These are phyloP conservation scores for Argynnis bischoffii DNA, from an alignment of 2,888 invertebrate genomes.

Conservation along the genomic window DNA sequence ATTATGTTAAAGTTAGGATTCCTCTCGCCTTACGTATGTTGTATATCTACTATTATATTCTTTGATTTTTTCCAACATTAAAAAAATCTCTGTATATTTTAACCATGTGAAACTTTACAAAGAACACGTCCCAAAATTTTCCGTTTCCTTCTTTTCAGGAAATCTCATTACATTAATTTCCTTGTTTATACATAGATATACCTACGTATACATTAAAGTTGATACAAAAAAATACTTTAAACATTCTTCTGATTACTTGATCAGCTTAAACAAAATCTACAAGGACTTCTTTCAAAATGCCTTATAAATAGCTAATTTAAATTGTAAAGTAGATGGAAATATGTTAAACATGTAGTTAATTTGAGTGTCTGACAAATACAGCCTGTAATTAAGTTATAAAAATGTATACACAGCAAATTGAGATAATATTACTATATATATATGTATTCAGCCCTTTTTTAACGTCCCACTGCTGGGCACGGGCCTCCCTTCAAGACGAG, in stretches of 20 bases:
- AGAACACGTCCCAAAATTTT: too few species aligned
- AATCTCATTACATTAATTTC: too few species aligned
- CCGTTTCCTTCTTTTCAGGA: too few species aligned
- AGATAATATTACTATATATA: conserved; percentile 10
- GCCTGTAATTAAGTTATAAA: conserved; percentile 10
- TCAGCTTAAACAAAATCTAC: too few species aligned
- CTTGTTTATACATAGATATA: not conserved
- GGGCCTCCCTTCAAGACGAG: too few species aligned
- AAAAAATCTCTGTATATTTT: not conserved
- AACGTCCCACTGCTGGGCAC: too few species aligned
- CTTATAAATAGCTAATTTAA: too few species aligned
- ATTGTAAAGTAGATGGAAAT: too few species aligned
- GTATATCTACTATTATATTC: conserved; percentile 2
- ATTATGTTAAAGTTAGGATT: conserved; percentile 27
- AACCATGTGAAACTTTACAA: not conserved
- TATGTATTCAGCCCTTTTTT: too few species aligned
- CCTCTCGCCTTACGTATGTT: conserved; percentile 5
- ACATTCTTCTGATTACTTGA: too few species aligned
- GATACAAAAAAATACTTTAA: not conserved
- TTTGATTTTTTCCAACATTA: conserved; percentile 1
- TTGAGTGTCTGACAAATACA: conserved; percentile 1
- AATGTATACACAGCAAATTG: conserved; percentile 1
- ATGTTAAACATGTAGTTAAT: too few species aligned
- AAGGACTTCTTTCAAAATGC: too few species aligned
- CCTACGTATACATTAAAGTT: not conserved